phyloP scores from a whole-genome alignment of 2,797 vertebrate species.

The Megalops cyprinoides region DNA sequence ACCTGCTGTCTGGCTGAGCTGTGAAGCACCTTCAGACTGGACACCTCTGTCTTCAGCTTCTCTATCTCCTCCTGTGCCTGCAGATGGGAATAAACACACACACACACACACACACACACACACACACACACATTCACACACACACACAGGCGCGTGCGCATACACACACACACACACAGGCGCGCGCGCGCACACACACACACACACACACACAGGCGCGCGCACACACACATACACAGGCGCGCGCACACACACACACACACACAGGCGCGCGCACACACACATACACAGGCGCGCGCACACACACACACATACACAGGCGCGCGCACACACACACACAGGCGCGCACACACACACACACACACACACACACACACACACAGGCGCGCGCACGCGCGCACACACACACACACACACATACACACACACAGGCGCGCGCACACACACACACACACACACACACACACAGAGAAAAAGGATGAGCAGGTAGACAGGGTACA shows the following conservation, averaged over 20 bases:
- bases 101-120: background rate
- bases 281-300: conserved; percentile 5
- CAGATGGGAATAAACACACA: conserved; percentile 30
- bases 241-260: background rate
- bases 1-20: conserved; percentile 56
- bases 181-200: conserved; percentile 14
- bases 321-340: background rate
- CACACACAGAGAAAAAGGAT: background rate
- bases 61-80: conserved; percentile 50
- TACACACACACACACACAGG: background rate
- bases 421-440: conserved; percentile 49
- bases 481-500: background rate
- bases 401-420: conserved; percentile 50
- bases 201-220: conserved; percentile 11
- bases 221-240: conserved; percentile 15
- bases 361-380: conserved; percentile 53
- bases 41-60: conserved; percentile 44
- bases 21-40: conserved; percentile 43
- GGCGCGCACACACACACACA: background rate
- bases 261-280: conserved; percentile 4
- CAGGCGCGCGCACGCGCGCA: conserved; percentile 63
- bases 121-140: conserved; percentile 1
- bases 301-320: background rate
- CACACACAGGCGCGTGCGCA: background rate
- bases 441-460: conserved; percentile 4